Evolutionary conservation across 2,113 vertebrate genomes (phyloP).

Genomic region (Taurulus bubalis): DNA sequence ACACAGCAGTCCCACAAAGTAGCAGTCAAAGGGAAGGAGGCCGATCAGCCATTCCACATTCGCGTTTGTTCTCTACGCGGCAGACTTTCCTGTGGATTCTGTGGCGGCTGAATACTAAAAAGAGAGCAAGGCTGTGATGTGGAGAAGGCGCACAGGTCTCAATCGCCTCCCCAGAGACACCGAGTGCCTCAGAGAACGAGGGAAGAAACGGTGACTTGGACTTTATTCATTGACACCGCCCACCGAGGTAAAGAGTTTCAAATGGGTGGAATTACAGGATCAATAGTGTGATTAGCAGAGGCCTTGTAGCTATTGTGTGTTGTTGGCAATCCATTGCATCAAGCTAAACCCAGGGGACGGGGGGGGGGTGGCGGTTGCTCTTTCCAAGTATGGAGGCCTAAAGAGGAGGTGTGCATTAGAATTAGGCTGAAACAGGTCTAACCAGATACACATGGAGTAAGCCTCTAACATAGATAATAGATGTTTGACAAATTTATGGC

Average conservation of each 20-base stretch:
- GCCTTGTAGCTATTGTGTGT: slow-evolving; percentile 83
- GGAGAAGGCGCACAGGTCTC: slow-evolving; percentile 59
- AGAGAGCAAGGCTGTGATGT: slow-evolving; percentile 62
- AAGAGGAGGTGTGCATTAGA: slow-evolving; percentile 35
- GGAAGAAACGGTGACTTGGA: slow-evolving; percentile 65
- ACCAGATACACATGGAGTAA: slow-evolving; percentile 11
- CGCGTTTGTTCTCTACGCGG: slow-evolving; percentile 63
- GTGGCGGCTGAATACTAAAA: slow-evolving; percentile 74
- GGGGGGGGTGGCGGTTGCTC: slow-evolving; percentile 34
- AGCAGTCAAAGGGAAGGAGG: slow-evolving; percentile 56
- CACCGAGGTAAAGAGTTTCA: slow-evolving; percentile 82
- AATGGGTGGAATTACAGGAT: slow-evolving; percentile 83
- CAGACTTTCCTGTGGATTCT: slow-evolving; percentile 65
- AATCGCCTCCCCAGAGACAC: slow-evolving; percentile 74
- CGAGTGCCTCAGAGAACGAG: slow-evolving; percentile 59
- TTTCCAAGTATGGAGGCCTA: slow-evolving; percentile 35
- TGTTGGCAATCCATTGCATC: slow-evolving; percentile 81
- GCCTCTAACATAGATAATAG: neutral
- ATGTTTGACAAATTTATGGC: neutral
- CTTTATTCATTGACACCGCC: slow-evolving; percentile 82
- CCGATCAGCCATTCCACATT: slow-evolving; percentile 68
- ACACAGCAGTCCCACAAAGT: slow-evolving; percentile 47
- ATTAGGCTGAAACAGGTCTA: slow-evolving; percentile 33
- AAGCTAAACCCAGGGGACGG: slow-evolving; percentile 70
- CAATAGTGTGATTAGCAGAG: slow-evolving; percentile 86